Conservation (phyloP, 1,140 invertebrate species). For the Hormaphis cornu region DNA sequence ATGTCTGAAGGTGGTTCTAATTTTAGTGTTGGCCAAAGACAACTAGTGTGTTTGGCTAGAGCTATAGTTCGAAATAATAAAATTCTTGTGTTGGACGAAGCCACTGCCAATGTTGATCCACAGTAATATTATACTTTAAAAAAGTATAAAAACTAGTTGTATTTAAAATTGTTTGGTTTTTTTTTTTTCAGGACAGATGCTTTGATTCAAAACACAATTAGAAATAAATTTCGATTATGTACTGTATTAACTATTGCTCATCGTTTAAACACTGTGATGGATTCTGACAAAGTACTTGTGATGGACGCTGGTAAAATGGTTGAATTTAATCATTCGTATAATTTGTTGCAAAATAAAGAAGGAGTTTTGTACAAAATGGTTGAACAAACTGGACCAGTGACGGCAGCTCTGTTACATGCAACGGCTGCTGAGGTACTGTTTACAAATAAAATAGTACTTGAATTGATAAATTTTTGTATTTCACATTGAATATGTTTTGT, state of each 20-base stretch:
- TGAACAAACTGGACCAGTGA: slow-evolving; percentile 44
- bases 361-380: slow-evolving; percentile 45
- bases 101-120: slow-evolving; percentile 65
- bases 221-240: slow-evolving; percentile 57
- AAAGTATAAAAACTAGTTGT: background rate
- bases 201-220: slow-evolving; percentile 58
- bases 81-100: slow-evolving; percentile 70
- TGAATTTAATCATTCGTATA: slow-evolving; percentile 54
- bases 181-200: slow-evolving; percentile 52
- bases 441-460: no score
- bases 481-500: no score
- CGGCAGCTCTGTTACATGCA: slow-evolving; percentile 35
- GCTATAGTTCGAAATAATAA: slow-evolving; percentile 64
- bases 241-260: slow-evolving; percentile 71
- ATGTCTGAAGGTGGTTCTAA: slow-evolving; percentile 54
- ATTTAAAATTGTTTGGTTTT: background rate
- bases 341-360: slow-evolving; percentile 45
- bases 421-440: slow-evolving; percentile 33
- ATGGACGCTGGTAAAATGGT: slow-evolving; percentile 50
- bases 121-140: no score
- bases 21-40: slow-evolving; percentile 68
- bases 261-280: slow-evolving; percentile 69
- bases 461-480: no score
- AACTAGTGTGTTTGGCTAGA: slow-evolving; percentile 67
- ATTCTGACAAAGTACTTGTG: slow-evolving; percentile 63